phyloP scores from a whole-genome alignment of 1,140 invertebrate genomes.

The Acromyrmex heyeri region DNA sequence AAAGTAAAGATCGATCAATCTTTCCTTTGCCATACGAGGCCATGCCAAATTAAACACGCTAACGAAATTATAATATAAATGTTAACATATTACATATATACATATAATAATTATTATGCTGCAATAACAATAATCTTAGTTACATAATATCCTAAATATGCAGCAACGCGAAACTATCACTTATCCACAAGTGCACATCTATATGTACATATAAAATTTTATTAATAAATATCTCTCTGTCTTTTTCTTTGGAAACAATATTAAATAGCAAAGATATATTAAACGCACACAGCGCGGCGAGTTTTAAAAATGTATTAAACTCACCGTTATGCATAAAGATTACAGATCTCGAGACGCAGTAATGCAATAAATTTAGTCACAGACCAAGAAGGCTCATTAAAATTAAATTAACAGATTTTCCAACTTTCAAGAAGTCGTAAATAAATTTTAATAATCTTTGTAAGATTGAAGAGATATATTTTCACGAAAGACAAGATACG shows the following conservation, averaged over 20 bases:
- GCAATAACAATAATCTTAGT: not conserved
- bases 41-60: slow-evolving; percentile 4
- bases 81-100: not conserved
- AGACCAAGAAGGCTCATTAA: slow-evolving; percentile 42
- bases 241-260: not conserved
- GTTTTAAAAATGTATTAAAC: slow-evolving; percentile 44
- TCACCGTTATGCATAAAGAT: slow-evolving; percentile 41
- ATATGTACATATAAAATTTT: too few species aligned
- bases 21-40: not conserved
- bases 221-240: not conserved
- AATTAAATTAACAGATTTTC: slow-evolving; percentile 24
- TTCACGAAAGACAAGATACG: not conserved
- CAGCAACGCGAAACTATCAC: too few species aligned
- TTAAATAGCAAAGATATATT: not conserved
- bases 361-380: slow-evolving; percentile 23
- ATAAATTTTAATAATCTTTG: slow-evolving; percentile 42
- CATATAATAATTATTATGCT: slow-evolving; percentile 5
- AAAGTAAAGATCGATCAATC: slow-evolving; percentile 42
- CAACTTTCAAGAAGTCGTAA: slow-evolving; percentile 11
- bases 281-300: not conserved
- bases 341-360: slow-evolving; percentile 28
- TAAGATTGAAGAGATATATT: slow-evolving; percentile 2
- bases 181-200: too few species aligned
- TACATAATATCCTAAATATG: not conserved
- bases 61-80: slow-evolving; percentile 22